Evolutionary conservation across 2,888 invertebrate genomes (phyloP).

Genomic region (Megaustenia siamemsis): DNA sequence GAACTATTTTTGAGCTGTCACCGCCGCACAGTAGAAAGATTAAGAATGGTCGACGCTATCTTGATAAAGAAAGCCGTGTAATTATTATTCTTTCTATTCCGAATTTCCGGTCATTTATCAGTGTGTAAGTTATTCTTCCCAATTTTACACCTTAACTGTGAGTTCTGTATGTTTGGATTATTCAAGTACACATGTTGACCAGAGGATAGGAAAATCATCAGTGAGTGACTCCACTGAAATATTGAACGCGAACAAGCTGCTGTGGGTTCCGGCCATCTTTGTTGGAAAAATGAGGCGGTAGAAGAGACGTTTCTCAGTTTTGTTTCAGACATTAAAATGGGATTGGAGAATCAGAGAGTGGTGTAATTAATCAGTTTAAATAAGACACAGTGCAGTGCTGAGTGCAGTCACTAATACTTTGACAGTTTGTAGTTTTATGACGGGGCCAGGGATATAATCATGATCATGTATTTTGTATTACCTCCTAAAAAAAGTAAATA

Average conservation of each 20-base stretch:
- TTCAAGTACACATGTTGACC: background rate
- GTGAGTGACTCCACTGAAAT: too few relatives aligned
- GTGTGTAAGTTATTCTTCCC: background rate
- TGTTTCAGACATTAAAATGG: background rate
- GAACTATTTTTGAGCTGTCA: too few relatives aligned
- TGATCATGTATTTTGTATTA: too few relatives aligned
- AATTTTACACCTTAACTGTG: background rate
- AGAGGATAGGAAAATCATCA: too few relatives aligned
- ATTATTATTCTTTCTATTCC: background rate
- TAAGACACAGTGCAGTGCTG: background rate
- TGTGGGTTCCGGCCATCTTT: conserved; percentile 1
- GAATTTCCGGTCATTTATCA: background rate
- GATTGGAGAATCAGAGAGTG: background rate
- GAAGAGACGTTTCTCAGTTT: background rate
- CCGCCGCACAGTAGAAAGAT: too few relatives aligned
- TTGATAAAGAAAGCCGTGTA: too few relatives aligned
- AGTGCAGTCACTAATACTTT: too few relatives aligned
- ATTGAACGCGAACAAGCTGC: too few relatives aligned
- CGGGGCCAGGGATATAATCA: too few relatives aligned
- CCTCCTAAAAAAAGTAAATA: too few relatives aligned
- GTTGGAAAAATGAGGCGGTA: too few relatives aligned
- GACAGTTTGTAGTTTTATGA: too few relatives aligned
- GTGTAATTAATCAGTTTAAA: background rate
- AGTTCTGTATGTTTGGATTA: background rate
- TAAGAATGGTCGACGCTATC: background rate